Conservation (phyloP, 2,888 invertebrate genomes). For the Iphiclides podalirius region DNA sequence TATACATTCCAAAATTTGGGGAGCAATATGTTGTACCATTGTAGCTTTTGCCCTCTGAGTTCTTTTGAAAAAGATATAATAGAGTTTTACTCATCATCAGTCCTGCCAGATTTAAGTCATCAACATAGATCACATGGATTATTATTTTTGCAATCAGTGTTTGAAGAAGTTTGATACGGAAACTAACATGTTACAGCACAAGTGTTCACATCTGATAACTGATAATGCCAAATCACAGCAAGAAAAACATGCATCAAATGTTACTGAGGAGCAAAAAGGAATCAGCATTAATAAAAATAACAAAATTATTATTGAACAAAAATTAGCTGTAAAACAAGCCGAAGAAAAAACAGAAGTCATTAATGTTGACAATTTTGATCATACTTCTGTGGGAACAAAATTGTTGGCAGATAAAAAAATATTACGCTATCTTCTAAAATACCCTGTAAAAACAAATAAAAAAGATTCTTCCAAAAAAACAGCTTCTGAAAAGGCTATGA, state of each 20-base stretch:
- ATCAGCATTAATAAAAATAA: background rate
- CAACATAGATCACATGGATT: conserved; percentile 41
- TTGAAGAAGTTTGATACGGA: conserved; percentile 55
- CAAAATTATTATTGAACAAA: no score
- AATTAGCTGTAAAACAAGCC: no score
- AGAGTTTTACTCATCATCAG: conserved; percentile 47
- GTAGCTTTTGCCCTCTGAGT: conserved; percentile 60
- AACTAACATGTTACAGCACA: conserved; percentile 60
- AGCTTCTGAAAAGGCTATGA: no score
- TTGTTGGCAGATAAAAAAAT: no score
- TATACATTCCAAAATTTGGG: conserved; percentile 47
- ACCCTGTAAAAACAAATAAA: no score
- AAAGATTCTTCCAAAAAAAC: no score
- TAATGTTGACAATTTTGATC: no score
- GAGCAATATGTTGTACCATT: conserved; percentile 47
- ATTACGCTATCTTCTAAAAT: no score
- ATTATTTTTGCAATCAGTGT: conserved; percentile 57
- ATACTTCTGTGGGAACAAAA: no score
- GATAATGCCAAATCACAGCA: conserved; percentile 40
- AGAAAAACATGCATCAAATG: background rate
- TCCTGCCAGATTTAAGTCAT: conserved; percentile 53
- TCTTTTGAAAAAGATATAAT: conserved; percentile 48
- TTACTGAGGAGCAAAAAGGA: background rate
- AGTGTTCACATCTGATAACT: conserved; percentile 62
- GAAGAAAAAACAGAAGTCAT: no score